Evolutionary conservation across 2,797 vertebrate species (phyloP).

Genomic region (Pelochelys cantorii): DNA sequence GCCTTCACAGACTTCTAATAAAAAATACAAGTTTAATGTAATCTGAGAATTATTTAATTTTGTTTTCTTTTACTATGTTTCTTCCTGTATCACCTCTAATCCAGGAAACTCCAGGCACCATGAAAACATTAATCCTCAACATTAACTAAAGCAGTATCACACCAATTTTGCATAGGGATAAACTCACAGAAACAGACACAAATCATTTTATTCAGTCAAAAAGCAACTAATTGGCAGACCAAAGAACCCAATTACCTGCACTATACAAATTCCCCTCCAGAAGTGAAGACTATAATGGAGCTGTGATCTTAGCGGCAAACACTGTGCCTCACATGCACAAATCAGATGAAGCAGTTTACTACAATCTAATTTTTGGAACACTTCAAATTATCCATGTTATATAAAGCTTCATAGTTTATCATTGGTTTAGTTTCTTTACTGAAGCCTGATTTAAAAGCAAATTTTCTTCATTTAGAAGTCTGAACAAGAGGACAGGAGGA

Average conservation of each 20-base stretch:
- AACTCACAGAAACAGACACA: neutral
- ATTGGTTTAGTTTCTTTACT: neutral
- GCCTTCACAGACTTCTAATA: neutral
- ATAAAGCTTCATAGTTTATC: neutral
- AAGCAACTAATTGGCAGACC: neutral
- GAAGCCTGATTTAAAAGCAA: neutral
- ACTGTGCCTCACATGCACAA: neutral
- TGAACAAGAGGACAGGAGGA: neutral
- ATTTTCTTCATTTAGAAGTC: neutral
- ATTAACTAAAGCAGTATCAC: neutral
- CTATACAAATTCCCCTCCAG: neutral
- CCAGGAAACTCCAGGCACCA: neutral
- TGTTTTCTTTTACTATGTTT: neutral
- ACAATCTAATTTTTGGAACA: neutral
- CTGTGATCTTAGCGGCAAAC: no score
- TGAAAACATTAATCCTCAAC: neutral
- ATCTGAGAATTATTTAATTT: neutral
- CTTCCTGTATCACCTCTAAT: neutral
- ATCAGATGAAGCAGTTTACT: neutral
- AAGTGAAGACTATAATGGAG: neutral
- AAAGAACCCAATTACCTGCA: neutral
- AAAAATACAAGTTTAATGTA: neutral
- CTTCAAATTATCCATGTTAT: neutral
- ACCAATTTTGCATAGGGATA: neutral
- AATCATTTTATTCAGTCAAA: neutral